phyloP scores from a whole-genome alignment of 2,113 vertebrate species.

The Sitta europaea region DNA sequence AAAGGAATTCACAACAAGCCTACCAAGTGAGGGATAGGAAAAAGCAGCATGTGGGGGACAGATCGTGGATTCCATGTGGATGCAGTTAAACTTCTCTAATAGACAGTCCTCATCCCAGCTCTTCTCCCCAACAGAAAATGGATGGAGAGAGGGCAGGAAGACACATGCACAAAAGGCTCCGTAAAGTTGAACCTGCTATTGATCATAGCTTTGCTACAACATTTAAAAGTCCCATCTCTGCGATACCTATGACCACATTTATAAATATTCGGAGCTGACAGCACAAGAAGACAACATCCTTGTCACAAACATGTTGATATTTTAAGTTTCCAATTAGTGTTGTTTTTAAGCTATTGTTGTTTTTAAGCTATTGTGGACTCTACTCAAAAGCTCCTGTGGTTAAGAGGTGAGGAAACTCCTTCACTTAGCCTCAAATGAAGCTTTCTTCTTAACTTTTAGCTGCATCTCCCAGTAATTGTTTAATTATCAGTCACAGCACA shows the following conservation, averaged over 20 bases:
- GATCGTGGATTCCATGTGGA: neutral
- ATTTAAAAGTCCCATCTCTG: neutral
- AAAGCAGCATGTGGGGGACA: neutral
- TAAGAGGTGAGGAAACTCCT: neutral
- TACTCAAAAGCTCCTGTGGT: neutral
- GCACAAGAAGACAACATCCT: accelerated
- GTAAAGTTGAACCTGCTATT: neutral
- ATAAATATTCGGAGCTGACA: neutral
- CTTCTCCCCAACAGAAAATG: neutral
- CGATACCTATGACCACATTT: no score
- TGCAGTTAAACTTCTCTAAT: neutral
- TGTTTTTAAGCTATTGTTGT: no score
- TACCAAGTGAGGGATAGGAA: neutral
- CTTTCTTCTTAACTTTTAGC: neutral
- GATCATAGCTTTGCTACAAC: neutral
- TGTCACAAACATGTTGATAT: neutral
- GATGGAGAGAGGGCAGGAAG: neutral
- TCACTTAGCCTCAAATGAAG: neutral
- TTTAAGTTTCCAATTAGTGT: neutral
- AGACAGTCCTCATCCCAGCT: neutral
- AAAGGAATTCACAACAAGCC: neutral
- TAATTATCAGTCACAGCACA: neutral
- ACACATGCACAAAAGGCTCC: neutral
- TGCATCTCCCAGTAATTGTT: neutral
- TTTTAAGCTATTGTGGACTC: neutral